A percentile compares a stretch with the other conserved stretches of the same genome.
phyloP scores from a whole-genome alignment of 2,797 vertebrate species.

The Melanotaenia nigrans region DNA sequence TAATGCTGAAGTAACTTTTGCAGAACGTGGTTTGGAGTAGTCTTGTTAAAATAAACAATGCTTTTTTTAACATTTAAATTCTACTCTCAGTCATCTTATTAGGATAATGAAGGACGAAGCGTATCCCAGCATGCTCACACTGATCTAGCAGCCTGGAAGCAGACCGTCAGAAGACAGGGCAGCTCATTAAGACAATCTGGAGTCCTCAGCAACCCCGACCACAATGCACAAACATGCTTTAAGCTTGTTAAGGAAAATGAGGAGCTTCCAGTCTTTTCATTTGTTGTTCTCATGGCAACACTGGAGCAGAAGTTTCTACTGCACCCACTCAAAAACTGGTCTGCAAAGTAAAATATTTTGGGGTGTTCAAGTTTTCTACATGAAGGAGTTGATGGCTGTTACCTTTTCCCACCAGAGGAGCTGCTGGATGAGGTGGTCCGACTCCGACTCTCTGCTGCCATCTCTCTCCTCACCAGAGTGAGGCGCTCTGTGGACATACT shows the following conservation, averaged over 20 bases:
- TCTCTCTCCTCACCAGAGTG: constrained; percentile 84
- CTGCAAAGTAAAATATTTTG: background rate
- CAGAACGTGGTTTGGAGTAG: too few relatives aligned
- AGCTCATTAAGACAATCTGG: constrained; percentile 12
- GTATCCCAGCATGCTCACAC: too few relatives aligned
- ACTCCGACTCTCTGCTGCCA: constrained; percentile 84
- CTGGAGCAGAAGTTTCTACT: background rate
- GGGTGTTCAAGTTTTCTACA: too few relatives aligned
- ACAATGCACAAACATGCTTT: background rate
- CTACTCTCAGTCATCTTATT: too few relatives aligned
- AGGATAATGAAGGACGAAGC: background rate
- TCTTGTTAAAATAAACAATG: too few relatives aligned
- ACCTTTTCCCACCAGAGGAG: constrained; percentile 85
- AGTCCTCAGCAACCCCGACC: background rate
- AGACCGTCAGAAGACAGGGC: background rate
- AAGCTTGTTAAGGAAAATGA: constrained; percentile 15
- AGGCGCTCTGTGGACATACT: constrained; percentile 91
- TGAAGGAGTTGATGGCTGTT: constrained; percentile 3
- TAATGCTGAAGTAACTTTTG: too few relatives aligned
- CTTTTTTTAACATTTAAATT: too few relatives aligned
- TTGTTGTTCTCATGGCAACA: background rate
- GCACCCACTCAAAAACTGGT: background rate
- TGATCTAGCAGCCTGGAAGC: background rate
- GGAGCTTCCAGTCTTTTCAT: background rate
- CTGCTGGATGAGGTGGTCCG: constrained; percentile 89